phyloP scores from a whole-genome alignment of 2,113 vertebrate species.

The Corydoras sp. region DNA sequence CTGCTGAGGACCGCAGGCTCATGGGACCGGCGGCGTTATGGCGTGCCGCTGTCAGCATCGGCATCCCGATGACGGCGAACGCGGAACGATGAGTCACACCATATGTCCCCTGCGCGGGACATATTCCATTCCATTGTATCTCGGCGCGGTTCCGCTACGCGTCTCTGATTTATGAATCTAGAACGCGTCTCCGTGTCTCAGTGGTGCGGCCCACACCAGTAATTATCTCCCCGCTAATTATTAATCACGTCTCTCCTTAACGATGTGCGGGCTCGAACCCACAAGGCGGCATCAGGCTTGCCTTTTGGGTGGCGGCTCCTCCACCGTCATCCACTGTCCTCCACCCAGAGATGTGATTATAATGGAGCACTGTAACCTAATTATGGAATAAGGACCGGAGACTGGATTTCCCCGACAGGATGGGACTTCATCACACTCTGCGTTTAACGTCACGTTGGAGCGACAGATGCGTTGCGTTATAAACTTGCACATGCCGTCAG shows the following conservation, averaged over 20 bases:
- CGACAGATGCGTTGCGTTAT: too few species aligned
- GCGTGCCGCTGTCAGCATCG: too few species aligned
- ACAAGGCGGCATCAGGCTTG: slow-evolving; percentile 1
- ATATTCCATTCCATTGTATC: not conserved
- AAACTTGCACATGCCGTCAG: too few species aligned
- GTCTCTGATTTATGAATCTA: slow-evolving; percentile 9
- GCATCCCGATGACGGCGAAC: too few species aligned
- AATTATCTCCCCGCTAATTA: slow-evolving; percentile 41
- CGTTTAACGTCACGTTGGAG: too few species aligned
- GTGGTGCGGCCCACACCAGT: slow-evolving; percentile 29
- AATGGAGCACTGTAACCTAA: too few species aligned
- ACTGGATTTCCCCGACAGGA: too few species aligned
- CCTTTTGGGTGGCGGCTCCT: slow-evolving; percentile 1
- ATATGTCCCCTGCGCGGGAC: not conserved
- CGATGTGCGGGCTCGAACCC: slow-evolving; percentile 11
- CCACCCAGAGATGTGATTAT: slow-evolving; percentile 21
- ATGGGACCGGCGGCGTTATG: too few species aligned
- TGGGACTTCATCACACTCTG: too few species aligned
- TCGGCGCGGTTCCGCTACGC: not conserved
- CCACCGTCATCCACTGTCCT: not conserved
- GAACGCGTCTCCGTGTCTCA: slow-evolving; percentile 13
- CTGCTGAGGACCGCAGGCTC: too few species aligned
- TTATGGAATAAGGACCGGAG: too few species aligned
- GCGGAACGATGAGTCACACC: not conserved
- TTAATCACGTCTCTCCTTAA: slow-evolving; percentile 32